These are phyloP conservation scores for Semicossyphus pulcher DNA, from an alignment of 2,113 vertebrate species.

Conservation along the genomic window DNA sequence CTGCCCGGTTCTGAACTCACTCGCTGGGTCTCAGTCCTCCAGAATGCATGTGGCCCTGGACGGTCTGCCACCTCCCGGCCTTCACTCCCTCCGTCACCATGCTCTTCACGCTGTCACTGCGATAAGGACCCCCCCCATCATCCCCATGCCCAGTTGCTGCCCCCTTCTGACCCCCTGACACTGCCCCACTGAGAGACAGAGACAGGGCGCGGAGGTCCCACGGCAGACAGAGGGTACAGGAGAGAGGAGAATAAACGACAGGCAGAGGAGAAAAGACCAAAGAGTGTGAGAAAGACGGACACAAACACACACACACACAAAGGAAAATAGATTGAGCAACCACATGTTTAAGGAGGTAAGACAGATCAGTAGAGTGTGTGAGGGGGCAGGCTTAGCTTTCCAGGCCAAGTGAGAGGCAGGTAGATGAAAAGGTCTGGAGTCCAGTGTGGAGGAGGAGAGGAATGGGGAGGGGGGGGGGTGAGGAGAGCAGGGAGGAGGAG, in stretches of 20 bases:
- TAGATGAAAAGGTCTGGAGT: constrained; percentile 65
- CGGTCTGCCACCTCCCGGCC: constrained; percentile 93
- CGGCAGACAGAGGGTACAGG: constrained; percentile 69
- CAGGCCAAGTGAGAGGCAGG: constrained; percentile 68
- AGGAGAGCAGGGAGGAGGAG: constrained; percentile 16
- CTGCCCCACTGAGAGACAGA: constrained; percentile 90
- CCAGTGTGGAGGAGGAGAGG: constrained; percentile 59
- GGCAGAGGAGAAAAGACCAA: constrained; percentile 74
- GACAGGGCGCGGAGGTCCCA: constrained; percentile 69
- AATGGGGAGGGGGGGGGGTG: constrained; percentile 54
- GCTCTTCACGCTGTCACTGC: constrained; percentile 93
- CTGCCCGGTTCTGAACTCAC: constrained; percentile 85
- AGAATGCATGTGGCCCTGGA: constrained; percentile 95
- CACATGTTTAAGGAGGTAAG: constrained; percentile 64
- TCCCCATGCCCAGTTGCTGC: constrained; percentile 88
- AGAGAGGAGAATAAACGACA: constrained; percentile 67
- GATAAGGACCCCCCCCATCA: constrained; percentile 87
- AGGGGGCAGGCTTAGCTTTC: constrained; percentile 60
- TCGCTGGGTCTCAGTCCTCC: constrained; percentile 96
- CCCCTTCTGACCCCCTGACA: constrained; percentile 93
- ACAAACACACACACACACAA: constrained; percentile 36
- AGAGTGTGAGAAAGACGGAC: constrained; percentile 62
- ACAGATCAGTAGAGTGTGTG: constrained; percentile 69
- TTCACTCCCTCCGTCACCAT: constrained; percentile 89
- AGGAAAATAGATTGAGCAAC: constrained; percentile 70